These are phyloP conservation scores for Myotis davidii DNA, from an alignment of 2,113 vertebrate genomes.

Conservation along the genomic window DNA sequence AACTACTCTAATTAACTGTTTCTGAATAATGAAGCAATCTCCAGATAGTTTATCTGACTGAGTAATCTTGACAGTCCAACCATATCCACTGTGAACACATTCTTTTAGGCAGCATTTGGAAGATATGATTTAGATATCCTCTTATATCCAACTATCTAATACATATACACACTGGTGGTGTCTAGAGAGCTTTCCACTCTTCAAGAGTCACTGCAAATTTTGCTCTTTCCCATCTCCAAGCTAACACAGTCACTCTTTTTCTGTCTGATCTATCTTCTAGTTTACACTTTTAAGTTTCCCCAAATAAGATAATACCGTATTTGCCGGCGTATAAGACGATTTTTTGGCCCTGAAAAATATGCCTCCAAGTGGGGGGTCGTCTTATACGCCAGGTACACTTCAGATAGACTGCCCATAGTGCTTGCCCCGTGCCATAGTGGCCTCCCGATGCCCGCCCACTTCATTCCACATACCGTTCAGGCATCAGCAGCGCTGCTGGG, in stretches of 20 bases:
- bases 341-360: no score
- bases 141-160: background rate
- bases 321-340: no score
- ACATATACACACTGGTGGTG: background rate
- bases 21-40: slow-evolving; percentile 55
- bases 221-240: background rate
- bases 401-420: no score
- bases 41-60: slow-evolving; percentile 13
- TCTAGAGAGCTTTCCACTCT: background rate
- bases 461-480: no score
- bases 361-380: no score
- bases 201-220: background rate
- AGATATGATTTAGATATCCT: background rate
- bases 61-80: background rate
- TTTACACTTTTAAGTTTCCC: background rate
- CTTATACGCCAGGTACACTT: no score
- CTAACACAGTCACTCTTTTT: background rate
- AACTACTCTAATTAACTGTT: slow-evolving; percentile 52
- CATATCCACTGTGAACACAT: background rate
- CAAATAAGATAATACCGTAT: slow-evolving; percentile 11
- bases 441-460: no score
- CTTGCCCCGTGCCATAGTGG: no score
- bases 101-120: background rate
- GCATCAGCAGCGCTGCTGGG: no score
- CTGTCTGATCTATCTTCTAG: background rate